These are phyloP conservation scores for Nephotettix cincticeps DNA, from an alignment of 1,140 invertebrate species.

Conservation along the genomic window DNA sequence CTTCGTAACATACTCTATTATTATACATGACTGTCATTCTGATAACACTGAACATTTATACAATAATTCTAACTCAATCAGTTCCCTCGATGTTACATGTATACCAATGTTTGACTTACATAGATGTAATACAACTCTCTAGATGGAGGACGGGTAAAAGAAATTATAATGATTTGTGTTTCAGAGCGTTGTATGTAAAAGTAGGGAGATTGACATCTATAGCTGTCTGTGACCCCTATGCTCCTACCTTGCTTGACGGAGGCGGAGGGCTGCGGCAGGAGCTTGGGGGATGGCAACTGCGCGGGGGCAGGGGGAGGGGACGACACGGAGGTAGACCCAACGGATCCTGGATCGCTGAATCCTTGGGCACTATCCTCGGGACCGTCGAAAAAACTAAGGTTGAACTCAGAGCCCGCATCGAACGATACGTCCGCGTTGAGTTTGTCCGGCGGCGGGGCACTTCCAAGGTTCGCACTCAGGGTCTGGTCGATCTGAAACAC, in stretches of 20 bases:
- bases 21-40: too few species aligned
- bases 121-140: too few species aligned
- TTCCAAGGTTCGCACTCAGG: constrained; percentile 57
- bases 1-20: too few species aligned
- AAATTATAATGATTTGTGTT: too few species aligned
- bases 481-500: constrained; percentile 64
- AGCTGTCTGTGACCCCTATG: too few species aligned
- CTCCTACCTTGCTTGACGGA: constrained; percentile 33
- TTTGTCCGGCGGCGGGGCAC: constrained; percentile 56
- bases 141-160: too few species aligned
- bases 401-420: constrained; percentile 73
- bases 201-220: too few species aligned
- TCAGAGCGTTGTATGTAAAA: too few species aligned
- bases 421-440: constrained; percentile 64
- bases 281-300: constrained; percentile 22
- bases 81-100: too few species aligned
- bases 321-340: constrained; percentile 59
- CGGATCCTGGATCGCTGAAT: constrained; percentile 65
- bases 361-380: constrained; percentile 64
- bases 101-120: too few species aligned
- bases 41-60: too few species aligned
- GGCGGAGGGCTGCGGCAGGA: constrained; percentile 25
- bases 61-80: too few species aligned
- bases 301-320: constrained; percentile 51
- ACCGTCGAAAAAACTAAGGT: constrained; percentile 74